Base-by-base conservation (phyloP, 1,140 invertebrate genomes). In the Colletes gigas region DNA sequence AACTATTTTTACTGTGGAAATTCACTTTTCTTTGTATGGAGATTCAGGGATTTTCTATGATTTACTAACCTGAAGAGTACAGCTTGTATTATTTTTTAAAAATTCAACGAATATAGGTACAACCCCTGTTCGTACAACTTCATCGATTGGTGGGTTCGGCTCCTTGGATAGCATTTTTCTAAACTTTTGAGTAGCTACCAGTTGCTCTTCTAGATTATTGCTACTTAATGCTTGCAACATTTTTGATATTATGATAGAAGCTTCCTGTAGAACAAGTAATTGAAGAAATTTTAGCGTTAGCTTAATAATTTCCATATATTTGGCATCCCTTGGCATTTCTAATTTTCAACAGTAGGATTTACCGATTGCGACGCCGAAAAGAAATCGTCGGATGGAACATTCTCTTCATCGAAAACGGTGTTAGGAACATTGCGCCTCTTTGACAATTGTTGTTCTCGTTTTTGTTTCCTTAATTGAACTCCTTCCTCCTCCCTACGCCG, bases 101-200 rank as follows among this genome's bases (percentile, higher is more conserved):
- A 99, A 99, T 92, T 98, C 96, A 12, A 99, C 98, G 95, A 99
- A 99, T 94, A 96, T 95, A 44, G 98, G 98, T 80, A 99, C 97
- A 90, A 99, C 98, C 88, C 98, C 98, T 73, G 98, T 98, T 88
- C 97, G 95, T 89, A 99, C 99, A n/a, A 99, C 98, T 95, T 99
- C 98, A 94, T 99, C 98, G 89, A 99, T 99, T 3, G 98, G 98
- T 66, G 99, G 99, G 94, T 99, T 99, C 10, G 98, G 98, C 94
- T 99, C 99, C 92, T 96, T 95, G 84, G 98, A 99, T 59, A 99
- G 94, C 66, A 99, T 94, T 94, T 99, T 99, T 80, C 98, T 95
- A 94, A 99, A 99, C 91, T 97, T 98, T 90, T 99, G 98, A 66
- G 98, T 99, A 17, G 98, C 98, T 88, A 94, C 93, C 67, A 99